These are phyloP conservation scores for Sorex araneus DNA, from an alignment of 2,113 vertebrate genomes.

Conservation along the genomic window DNA sequence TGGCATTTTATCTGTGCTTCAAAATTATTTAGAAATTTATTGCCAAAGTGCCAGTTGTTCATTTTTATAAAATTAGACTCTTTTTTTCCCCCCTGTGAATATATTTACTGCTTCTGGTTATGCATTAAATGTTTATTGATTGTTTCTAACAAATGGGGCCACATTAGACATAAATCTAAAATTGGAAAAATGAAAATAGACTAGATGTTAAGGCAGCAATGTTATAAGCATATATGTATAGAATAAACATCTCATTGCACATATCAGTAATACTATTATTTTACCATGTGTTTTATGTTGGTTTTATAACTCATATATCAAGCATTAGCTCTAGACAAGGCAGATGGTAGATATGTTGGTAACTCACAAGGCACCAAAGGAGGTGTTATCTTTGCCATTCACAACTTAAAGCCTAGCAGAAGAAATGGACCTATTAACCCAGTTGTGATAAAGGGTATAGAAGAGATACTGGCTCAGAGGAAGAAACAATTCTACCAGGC, in stretches of 20 bases:
- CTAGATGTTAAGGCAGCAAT: neutral
- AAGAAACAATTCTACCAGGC: neutral
- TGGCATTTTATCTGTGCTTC: neutral
- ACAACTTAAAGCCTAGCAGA: neutral
- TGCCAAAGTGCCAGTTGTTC: neutral
- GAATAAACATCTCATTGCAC: neutral
- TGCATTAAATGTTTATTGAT: constrained; percentile 10
- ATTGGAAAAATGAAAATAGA: neutral
- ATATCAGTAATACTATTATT: neutral
- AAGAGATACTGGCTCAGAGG: neutral
- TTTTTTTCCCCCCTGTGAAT: neutral
- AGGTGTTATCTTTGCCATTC: neutral
- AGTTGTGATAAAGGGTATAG: neutral
- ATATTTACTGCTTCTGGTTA: neutral
- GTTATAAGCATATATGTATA: neutral
- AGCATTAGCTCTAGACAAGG: neutral
- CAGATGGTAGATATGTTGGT: neutral
- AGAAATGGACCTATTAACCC: neutral
- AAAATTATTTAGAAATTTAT: constrained; percentile 33
- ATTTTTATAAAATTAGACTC: constrained; percentile 1
- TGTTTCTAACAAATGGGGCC: neutral
- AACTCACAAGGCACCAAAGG: neutral
- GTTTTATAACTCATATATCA: constrained; percentile 5
- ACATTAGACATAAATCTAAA: neutral
- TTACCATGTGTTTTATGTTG: constrained; percentile 23